Base-by-base conservation (phyloP, 2,888 invertebrate genomes). In the Agriotes lineatus region DNA sequence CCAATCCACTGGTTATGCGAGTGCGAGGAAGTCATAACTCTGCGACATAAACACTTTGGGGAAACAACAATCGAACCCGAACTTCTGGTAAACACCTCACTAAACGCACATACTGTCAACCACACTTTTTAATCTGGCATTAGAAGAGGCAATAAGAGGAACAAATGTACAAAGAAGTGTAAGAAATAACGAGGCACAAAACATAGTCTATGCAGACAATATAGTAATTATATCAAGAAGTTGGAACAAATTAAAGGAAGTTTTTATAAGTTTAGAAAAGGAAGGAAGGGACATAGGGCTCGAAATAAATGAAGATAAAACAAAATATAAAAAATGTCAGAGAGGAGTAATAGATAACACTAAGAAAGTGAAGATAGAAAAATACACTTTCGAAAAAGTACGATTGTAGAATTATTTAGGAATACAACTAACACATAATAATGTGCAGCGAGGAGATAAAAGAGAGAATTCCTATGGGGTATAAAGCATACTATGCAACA, bases 221-320 rank as follows among this genome's bases (percentile, higher is more conserved):
- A 25, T 58, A 12, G 58, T 58, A 1, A 22, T 58, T 3, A 58
- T 58, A 22, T 39, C 58, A 5, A 58, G 58, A 44, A 25, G 20
- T 14, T 58, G 58, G 42, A 42, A 42, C 2, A 42, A 20, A 22
- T n/a, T 22, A 20, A 58, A 22, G 18, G 16, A 42, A 42, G 16
- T 42, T 57, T 57, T 37, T 16, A 57, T 5, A 37, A 57, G 6
- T 6, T 19, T 37, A 16, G 14, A 37, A 57, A 35, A 18, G 14
- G 14, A 33, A 57, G 9, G 37, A 35, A 39, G 14, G 1, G 9
- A 42, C 4, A 22, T 42, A 22, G 42, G 18, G 22, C 20, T 58
- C 14, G 39, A 14, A 54, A 54, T 54, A 33, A 54, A 57, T 37
- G 37, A 57, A 37, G 37, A 19, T 4, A 57, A 57, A 39, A 57